phyloP scores from a whole-genome alignment of 1,140 invertebrate genomes.

The Euwallacea similis region DNA sequence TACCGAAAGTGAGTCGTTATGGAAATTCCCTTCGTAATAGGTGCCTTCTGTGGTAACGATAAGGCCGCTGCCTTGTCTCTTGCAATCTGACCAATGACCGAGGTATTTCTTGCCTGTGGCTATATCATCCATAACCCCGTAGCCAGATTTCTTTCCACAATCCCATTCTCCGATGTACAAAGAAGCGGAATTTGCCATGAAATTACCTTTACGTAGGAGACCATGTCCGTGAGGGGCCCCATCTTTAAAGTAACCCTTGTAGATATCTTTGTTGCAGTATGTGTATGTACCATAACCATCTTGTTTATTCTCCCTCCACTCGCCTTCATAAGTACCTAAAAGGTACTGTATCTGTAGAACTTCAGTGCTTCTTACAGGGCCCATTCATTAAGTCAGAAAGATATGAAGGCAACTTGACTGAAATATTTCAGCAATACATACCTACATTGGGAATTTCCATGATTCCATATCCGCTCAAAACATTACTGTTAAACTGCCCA shows the following conservation, averaged over 20 bases:
- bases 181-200: constrained; percentile 71
- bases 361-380: not conserved
- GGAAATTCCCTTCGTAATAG: constrained; percentile 87
- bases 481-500: constrained; percentile 76
- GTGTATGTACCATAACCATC: constrained; percentile 79
- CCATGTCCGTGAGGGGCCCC: constrained; percentile 82
- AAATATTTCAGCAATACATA: constrained; percentile 42
- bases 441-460: constrained; percentile 66
- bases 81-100: constrained; percentile 81
- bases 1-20: constrained; percentile 69
- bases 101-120: constrained; percentile 85
- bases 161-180: constrained; percentile 87
- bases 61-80: constrained; percentile 77
- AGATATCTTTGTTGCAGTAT: constrained; percentile 69
- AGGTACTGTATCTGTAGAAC: not conserved
- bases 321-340: constrained; percentile 73
- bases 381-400: not conserved
- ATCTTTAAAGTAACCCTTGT: constrained; percentile 84
- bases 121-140: constrained; percentile 86
- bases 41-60: constrained; percentile 86
- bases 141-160: constrained; percentile 74
- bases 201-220: constrained; percentile 76
- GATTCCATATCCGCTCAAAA: constrained; percentile 72
- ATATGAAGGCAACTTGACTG: not conserved
- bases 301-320: constrained; percentile 82